A percentile compares a stretch with the other conserved stretches of the same genome.
phyloP scores from a whole-genome alignment of 2,888 invertebrate genomes.

The Augochlorella aurata region DNA sequence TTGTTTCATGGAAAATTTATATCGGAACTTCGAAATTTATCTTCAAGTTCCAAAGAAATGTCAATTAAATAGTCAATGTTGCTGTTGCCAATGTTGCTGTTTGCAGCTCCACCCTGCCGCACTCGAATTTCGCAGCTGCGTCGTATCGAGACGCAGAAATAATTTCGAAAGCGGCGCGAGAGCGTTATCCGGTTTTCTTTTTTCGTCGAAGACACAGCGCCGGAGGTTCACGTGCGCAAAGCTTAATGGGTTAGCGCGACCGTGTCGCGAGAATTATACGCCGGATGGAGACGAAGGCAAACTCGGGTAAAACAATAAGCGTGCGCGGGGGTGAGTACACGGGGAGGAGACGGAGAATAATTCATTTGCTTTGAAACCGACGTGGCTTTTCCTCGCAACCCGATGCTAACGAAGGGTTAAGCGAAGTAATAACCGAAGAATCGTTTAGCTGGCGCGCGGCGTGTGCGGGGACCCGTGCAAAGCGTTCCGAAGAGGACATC shows the following conservation, averaged over 20 bases:
- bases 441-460: constrained; percentile 36
- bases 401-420: constrained; percentile 49
- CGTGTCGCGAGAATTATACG: neutral
- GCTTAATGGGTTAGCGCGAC: constrained; percentile 1
- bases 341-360: constrained; percentile 42
- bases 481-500: neutral
- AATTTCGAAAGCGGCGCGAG: neutral
- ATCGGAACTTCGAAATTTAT: no score
- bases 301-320: constrained; percentile 32
- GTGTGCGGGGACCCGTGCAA: neutral
- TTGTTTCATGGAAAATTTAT: no score
- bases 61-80: no score
- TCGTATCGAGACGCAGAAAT: neutral
- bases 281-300: constrained; percentile 15
- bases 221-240: neutral
- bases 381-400: constrained; percentile 27
- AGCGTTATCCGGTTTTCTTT: neutral
- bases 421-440: constrained; percentile 48
- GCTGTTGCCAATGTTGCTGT: no score
- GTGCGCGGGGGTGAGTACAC: neutral
- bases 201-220: neutral
- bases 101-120: no score
- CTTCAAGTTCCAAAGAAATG: no score
- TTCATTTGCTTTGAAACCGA: constrained; percentile 53
- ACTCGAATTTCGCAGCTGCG: no score